Percentiles rank a stretch among this genome's conserved stretches.
Conservation (phyloP, 1,140 invertebrate species). For the Zaprionus davidi region DNA sequence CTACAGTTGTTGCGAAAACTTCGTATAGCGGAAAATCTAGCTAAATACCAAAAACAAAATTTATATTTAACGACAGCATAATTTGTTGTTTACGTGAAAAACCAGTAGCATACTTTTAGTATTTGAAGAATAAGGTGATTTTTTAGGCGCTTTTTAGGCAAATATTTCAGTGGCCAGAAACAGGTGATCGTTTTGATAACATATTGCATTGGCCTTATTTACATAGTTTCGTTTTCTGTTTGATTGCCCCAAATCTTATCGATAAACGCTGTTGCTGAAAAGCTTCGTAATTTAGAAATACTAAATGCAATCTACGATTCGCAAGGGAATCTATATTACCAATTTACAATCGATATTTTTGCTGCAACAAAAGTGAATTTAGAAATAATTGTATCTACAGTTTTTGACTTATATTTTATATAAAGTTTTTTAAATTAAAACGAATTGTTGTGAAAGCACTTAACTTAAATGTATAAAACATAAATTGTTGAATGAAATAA, state of each 20-base stretch:
- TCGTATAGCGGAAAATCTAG: too few relatives aligned
- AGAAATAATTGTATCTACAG: conserved; percentile 22
- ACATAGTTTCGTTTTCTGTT: too few relatives aligned
- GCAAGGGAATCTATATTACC: background rate
- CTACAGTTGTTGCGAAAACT: background rate
- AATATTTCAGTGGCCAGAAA: background rate
- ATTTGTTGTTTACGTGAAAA: background rate
- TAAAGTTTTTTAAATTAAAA: conserved; percentile 4
- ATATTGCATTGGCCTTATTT: too few relatives aligned
- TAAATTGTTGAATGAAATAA: conserved; percentile 3
- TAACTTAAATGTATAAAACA: background rate
- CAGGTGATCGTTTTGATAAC: background rate
- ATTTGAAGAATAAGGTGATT: background rate
- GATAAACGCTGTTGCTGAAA: too few relatives aligned
- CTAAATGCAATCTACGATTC: too few relatives aligned
- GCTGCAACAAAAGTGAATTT: background rate
- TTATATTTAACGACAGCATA: background rate
- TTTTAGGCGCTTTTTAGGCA: background rate
- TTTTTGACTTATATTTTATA: background rate
- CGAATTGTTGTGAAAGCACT: background rate
- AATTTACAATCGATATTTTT: background rate
- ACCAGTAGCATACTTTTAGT: background rate
- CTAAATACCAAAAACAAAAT: too few relatives aligned
- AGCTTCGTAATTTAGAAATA: too few relatives aligned
- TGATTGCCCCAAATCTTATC: too few relatives aligned